Conservation (phyloP, 2,113 vertebrate species). For the Tympanuchus pallidicinctus region DNA sequence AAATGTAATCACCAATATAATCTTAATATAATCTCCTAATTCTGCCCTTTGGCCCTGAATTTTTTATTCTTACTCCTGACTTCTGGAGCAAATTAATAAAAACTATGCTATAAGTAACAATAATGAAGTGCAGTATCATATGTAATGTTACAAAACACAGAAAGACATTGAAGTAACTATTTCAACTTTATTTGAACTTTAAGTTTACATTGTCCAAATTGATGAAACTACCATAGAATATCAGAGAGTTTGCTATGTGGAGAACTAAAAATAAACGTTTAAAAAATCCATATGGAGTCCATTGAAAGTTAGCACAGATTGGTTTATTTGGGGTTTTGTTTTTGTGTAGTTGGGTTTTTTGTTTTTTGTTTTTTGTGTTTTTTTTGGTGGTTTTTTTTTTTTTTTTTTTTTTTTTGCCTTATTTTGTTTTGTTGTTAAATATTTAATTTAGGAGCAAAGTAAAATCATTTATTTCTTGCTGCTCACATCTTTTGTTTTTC, state of each 20-base stretch:
- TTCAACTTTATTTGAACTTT: constrained; percentile 13
- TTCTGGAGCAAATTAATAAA: background rate
- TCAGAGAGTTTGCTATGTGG: background rate
- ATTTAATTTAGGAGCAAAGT: background rate
- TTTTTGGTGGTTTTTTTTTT: too few relatives aligned
- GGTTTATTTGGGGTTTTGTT: background rate
- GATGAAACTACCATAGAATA: background rate
- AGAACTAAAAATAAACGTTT: background rate
- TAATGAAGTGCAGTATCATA: background rate
- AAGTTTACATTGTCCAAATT: background rate
- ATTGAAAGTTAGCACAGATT: background rate
- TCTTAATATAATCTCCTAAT: background rate
- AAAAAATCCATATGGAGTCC: background rate
- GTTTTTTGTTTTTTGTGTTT: too few relatives aligned
- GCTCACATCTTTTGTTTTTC: background rate
- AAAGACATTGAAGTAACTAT: background rate
- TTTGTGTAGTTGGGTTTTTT: too few relatives aligned
- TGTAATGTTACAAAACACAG: background rate
- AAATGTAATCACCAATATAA: background rate
- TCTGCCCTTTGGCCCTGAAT: background rate
- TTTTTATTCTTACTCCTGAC: background rate
- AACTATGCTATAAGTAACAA: background rate
- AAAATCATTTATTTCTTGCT: background rate
- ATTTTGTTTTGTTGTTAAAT: background rate
- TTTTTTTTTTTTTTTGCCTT: too few relatives aligned